These are phyloP conservation scores for Bombycilla garrulus DNA, from an alignment of 2,113 vertebrate genomes.

Conservation along the genomic window DNA sequence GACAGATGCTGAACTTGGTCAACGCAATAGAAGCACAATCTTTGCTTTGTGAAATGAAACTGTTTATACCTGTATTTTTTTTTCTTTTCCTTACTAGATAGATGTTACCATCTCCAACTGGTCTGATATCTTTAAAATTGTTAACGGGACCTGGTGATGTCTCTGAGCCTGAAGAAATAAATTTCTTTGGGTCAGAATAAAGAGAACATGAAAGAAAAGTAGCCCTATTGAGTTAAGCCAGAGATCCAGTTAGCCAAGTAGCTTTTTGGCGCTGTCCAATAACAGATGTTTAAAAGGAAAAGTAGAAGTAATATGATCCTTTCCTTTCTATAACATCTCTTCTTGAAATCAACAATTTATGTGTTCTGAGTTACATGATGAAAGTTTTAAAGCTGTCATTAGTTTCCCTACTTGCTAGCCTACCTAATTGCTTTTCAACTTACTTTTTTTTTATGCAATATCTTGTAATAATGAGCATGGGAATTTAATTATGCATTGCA, in stretches of 20 bases:
- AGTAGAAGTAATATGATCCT: not conserved
- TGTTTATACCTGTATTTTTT: not conserved
- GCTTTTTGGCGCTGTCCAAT: not conserved
- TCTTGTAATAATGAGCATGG: not conserved
- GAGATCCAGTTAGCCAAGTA: not conserved
- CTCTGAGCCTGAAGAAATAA: not conserved
- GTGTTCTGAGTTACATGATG: not conserved
- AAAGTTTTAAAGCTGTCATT: not conserved
- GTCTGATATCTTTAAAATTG: not conserved
- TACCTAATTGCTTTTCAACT: not conserved
- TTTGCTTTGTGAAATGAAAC: not conserved
- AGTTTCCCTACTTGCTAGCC: not conserved
- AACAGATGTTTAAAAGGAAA: not conserved
- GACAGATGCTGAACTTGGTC: slow-evolving; percentile 1
- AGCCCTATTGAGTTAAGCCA: not conserved
- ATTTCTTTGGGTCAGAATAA: not conserved
- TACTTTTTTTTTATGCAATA: not conserved
- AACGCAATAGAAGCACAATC: not conserved
- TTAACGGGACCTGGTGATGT: not conserved
- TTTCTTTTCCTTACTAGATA: not conserved
- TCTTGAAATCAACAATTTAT: not conserved
- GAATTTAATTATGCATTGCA: not conserved
- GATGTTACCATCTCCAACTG: not conserved
- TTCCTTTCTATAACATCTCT: not conserved
- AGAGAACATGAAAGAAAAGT: not conserved